Conservation (phyloP, 2,888 invertebrate species). For the Hydropsyche betteni region DNA sequence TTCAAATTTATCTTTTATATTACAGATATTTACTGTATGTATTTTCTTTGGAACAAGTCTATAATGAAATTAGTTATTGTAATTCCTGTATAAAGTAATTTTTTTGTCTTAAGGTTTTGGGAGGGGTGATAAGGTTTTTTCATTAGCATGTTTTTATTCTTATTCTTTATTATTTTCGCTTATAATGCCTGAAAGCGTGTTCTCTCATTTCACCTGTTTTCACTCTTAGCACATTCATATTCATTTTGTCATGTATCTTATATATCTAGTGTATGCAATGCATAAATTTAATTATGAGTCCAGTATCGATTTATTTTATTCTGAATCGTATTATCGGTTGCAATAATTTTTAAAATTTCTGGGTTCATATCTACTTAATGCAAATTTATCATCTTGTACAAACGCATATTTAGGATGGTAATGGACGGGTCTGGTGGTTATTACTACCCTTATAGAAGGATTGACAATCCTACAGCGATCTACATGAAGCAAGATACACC, state of each 20-base stretch:
- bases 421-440: slow-evolving; percentile 48
- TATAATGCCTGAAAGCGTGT: slow-evolving; percentile 2
- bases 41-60: too few species aligned
- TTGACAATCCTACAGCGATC: slow-evolving; percentile 38
- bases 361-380: too few species aligned
- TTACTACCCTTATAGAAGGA: slow-evolving; percentile 49
- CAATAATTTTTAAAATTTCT: too few species aligned
- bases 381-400: slow-evolving; percentile 5
- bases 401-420: slow-evolving; percentile 44
- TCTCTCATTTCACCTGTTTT: not conserved
- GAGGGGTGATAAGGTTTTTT: not conserved
- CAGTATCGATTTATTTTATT: slow-evolving; percentile 6
- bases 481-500: slow-evolving; percentile 37
- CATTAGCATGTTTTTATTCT: not conserved
- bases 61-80: too few species aligned
- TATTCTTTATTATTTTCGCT: not conserved
- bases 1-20: too few species aligned
- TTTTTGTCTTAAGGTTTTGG: not conserved
- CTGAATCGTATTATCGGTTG: not conserved
- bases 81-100: not conserved
- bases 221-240: slow-evolving; percentile 6
- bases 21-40: too few species aligned
- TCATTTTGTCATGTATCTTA: slow-evolving; percentile 5
- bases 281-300: too few species aligned
- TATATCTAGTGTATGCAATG: not conserved